Evolutionary conservation across 2,888 invertebrate genomes (phyloP).

Genomic region (Hirtodrosophila duncani): DNA sequence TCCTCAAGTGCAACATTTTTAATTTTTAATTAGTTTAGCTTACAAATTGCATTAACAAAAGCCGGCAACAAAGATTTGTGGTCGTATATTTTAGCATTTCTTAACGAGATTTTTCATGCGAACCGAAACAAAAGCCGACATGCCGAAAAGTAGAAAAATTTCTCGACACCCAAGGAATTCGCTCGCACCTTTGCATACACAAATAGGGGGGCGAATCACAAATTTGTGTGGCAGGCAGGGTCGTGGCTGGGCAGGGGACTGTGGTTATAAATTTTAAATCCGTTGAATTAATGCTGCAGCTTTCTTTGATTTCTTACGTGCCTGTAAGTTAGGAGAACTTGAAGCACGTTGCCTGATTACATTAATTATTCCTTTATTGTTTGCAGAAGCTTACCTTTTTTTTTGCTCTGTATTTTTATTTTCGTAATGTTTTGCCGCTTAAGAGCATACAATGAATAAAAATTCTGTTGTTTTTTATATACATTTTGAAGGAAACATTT

Average conservation of each 20-base stretch:
- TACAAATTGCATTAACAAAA: slow-evolving; percentile 53
- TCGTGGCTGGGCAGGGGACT: neutral
- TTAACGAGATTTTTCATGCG: slow-evolving; percentile 53
- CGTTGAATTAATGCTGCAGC: slow-evolving; percentile 73
- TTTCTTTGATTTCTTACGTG: slow-evolving; percentile 56
- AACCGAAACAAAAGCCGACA: slow-evolving; percentile 22
- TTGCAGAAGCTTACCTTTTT: slow-evolving; percentile 30
- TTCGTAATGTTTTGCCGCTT: slow-evolving; percentile 18
- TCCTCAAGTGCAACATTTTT: slow-evolving; percentile 31
- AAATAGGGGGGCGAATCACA: slow-evolving; percentile 36
- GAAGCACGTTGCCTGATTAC: slow-evolving; percentile 71
- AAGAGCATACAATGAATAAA: no score
- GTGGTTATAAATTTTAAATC: slow-evolving; percentile 78
- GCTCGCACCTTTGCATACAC: slow-evolving; percentile 72
- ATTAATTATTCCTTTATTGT: slow-evolving; percentile 76
- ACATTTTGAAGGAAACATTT: no score
- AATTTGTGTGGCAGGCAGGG: neutral
- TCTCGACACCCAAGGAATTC: slow-evolving; percentile 46
- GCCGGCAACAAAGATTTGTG: slow-evolving; percentile 66
- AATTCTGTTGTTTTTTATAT: no score
- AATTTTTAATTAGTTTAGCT: slow-evolving; percentile 77
- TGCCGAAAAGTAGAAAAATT: slow-evolving; percentile 32
- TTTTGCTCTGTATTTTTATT: slow-evolving; percentile 9
- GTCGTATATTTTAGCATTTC: slow-evolving; percentile 67
- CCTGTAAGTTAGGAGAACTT: slow-evolving; percentile 39